Evolutionary conservation across 2,113 vertebrate genomes (phyloP).

Genomic region (Hyla sarda): DNA sequence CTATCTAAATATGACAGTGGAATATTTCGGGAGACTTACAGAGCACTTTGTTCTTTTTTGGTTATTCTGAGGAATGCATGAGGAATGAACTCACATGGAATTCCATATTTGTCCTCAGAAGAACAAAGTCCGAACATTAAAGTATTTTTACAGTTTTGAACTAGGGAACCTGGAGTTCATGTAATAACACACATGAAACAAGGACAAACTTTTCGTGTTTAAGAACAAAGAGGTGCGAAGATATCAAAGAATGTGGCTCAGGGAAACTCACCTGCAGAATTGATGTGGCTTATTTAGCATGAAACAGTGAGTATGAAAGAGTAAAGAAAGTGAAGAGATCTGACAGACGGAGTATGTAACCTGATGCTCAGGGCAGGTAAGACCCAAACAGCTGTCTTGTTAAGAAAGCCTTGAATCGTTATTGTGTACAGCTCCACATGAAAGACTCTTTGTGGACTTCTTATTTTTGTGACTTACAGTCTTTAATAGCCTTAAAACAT

Average conservation of each 20-base stretch:
- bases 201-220: background rate
- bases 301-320: slow-evolving; percentile 20
- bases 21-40: background rate
- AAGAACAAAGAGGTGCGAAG: slow-evolving; percentile 44
- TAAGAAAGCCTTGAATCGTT: rapidly evolving
- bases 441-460: slow-evolving; percentile 46
- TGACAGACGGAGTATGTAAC: slow-evolving; percentile 46
- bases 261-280: slow-evolving; percentile 61
- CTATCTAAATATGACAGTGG: background rate
- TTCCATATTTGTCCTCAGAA: background rate
- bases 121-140: slow-evolving; percentile 23
- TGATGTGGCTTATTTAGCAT: slow-evolving; percentile 58
- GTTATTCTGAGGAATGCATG: background rate
- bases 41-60: background rate
- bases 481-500: slow-evolving; percentile 31
- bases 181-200: slow-evolving; percentile 9
- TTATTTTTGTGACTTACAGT: slow-evolving; percentile 54
- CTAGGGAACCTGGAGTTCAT: background rate
- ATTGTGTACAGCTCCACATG: background rate
- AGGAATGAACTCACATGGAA: background rate
- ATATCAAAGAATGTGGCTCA: slow-evolving; percentile 61
- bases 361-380: slow-evolving; percentile 32
- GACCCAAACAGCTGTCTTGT: slow-evolving; percentile 59
- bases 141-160: slow-evolving; percentile 29
- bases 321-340: slow-evolving; percentile 18